Percentiles rank a stretch among this genome's conserved stretches.
These are phyloP conservation scores for Carettochelys insculpta DNA, from an alignment of 2,113 vertebrate species.

Conservation along the genomic window DNA sequence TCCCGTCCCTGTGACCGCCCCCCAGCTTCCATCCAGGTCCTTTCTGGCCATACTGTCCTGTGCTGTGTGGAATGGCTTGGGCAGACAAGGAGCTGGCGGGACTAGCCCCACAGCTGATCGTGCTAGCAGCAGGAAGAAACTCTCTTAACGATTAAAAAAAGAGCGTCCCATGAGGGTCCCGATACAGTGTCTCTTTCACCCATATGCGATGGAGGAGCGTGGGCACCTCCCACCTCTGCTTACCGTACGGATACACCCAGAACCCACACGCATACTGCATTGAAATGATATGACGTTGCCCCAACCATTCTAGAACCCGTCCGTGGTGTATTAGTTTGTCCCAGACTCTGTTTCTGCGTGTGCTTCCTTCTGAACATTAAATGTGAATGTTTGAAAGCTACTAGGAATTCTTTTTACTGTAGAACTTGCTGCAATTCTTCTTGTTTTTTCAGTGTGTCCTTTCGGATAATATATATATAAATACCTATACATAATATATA, in stretches of 20 bases:
- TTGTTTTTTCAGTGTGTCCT: slow-evolving; percentile 70
- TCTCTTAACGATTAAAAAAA: not conserved
- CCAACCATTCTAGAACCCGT: slow-evolving; percentile 15
- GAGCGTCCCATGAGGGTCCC: not conserved
- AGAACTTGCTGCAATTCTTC: slow-evolving; percentile 64
- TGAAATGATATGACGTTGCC: slow-evolving; percentile 13
- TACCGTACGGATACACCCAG: not conserved
- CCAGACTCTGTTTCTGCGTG: slow-evolving; percentile 43
- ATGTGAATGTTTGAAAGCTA: slow-evolving; percentile 71
- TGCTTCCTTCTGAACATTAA: slow-evolving; percentile 64
- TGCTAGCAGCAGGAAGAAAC: not conserved
- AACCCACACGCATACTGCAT: not conserved
- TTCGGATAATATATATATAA: slow-evolving; percentile 76
- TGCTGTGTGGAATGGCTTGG: not conserved
- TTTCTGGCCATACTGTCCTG: not conserved
- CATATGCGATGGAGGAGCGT: not conserved
- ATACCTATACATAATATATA: slow-evolving; percentile 76
- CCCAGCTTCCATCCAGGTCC: no score
- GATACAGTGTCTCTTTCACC: not conserved
- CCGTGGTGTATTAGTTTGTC: slow-evolving; percentile 17
- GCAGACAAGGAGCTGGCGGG: not conserved
- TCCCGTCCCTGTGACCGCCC: not conserved
- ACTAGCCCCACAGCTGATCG: no score
- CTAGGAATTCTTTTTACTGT: slow-evolving; percentile 71
- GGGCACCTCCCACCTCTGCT: not conserved